phyloP scores from a whole-genome alignment of 2,888 invertebrate species.

The Drosophila gaucha region DNA sequence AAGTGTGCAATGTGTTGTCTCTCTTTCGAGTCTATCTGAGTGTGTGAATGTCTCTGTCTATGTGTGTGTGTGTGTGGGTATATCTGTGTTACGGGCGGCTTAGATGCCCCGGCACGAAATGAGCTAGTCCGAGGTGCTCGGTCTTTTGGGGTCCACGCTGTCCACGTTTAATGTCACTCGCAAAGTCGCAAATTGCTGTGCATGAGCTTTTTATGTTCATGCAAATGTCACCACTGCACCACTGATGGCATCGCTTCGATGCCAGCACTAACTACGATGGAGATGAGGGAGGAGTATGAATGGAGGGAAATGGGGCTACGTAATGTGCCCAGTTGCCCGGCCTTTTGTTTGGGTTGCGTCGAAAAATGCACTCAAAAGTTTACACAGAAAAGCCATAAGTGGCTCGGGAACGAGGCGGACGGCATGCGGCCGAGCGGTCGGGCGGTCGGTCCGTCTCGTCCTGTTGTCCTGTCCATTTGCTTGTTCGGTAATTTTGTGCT shows the following conservation, averaged over 20 bases:
- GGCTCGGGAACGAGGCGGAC: slow-evolving; percentile 34
- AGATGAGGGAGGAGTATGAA: not conserved
- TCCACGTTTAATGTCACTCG: slow-evolving; percentile 80
- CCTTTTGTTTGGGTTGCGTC: slow-evolving; percentile 75
- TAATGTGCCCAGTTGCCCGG: slow-evolving; percentile 62
- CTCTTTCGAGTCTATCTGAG: slow-evolving; percentile 5
- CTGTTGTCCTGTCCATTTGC: slow-evolving; percentile 64
- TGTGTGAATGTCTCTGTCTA: slow-evolving; percentile 3
- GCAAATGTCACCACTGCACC: slow-evolving; percentile 75
- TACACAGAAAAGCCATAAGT: slow-evolving; percentile 78
- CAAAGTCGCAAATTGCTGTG: slow-evolving; percentile 82
- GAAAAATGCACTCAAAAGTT: slow-evolving; percentile 80
- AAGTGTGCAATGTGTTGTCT: slow-evolving; percentile 73
- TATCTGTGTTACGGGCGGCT: slow-evolving; percentile 19
- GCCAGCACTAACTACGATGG: slow-evolving; percentile 23
- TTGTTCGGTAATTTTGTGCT: slow-evolving; percentile 76
- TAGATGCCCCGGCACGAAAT: slow-evolving; percentile 54
- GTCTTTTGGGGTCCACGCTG: slow-evolving; percentile 39
- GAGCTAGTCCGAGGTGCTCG: slow-evolving; percentile 42
- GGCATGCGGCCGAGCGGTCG: slow-evolving; percentile 1
- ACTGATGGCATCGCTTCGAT: slow-evolving; percentile 53
- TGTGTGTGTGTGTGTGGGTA: slow-evolving; percentile 10
- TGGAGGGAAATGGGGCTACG: slow-evolving; percentile 20
- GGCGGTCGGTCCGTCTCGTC: slow-evolving; percentile 9
- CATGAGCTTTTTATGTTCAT: slow-evolving; percentile 82